phyloP scores from a whole-genome alignment of 2,113 vertebrate genomes.

The Circaetus cinerascens region DNA sequence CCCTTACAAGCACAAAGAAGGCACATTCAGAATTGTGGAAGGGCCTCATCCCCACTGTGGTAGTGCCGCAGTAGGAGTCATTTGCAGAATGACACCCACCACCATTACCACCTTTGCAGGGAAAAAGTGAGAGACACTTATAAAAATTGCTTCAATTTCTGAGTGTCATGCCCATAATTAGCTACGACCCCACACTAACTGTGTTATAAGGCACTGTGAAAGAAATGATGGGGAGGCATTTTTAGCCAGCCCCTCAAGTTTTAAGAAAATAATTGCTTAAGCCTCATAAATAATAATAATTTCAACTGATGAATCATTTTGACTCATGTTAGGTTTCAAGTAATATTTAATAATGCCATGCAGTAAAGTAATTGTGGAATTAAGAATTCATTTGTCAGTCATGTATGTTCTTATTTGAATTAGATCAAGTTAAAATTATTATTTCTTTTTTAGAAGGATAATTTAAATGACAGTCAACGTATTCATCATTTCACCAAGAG shows the following conservation, averaged over 20 bases:
- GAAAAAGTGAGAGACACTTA: neutral
- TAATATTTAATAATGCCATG: neutral
- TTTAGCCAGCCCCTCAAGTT: neutral
- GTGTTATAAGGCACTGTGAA: neutral
- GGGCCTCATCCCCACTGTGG: neutral
- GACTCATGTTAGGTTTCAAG: neutral
- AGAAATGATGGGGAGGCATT: neutral
- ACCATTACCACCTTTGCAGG: neutral
- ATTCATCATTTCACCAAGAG: neutral
- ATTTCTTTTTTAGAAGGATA: neutral
- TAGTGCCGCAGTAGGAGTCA: rapidly evolving
- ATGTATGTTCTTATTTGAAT: neutral
- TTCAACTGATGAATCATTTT: slow-evolving; percentile 41
- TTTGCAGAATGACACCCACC: neutral
- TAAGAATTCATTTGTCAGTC: neutral
- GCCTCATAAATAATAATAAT: slow-evolving; percentile 14
- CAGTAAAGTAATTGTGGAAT: neutral
- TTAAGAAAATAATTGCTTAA: neutral
- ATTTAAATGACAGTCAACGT: neutral
- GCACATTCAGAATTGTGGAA: neutral
- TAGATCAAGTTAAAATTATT: neutral
- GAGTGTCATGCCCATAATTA: neutral
- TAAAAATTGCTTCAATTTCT: neutral
- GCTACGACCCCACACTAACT: neutral
- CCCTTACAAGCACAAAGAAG: neutral